These are phyloP conservation scores for Drosophila equinoxialis DNA, from an alignment of 1,140 invertebrate genomes.

Conservation along the genomic window DNA sequence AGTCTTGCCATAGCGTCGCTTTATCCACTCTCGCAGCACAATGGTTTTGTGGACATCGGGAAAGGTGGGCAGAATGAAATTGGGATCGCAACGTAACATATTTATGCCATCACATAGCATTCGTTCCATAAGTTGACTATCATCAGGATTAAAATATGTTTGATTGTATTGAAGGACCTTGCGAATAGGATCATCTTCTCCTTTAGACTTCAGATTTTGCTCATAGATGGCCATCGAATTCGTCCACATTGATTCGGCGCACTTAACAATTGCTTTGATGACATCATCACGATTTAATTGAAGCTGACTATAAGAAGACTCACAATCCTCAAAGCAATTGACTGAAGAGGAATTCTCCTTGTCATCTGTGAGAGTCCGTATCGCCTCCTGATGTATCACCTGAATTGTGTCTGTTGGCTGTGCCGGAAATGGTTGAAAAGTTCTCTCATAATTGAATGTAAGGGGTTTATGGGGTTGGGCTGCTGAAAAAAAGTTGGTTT, in stretches of 20 bases:
- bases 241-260: not conserved
- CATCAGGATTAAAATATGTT: not conserved
- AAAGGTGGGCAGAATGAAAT: not conserved
- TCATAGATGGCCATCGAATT: not conserved
- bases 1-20: not conserved
- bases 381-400: not conserved
- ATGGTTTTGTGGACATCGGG: not conserved
- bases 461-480: not conserved
- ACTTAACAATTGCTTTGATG: not conserved
- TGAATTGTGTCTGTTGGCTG: not conserved
- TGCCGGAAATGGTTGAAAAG: not conserved
- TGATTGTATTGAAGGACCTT: not conserved
- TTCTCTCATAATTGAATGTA: not conserved
- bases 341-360: not conserved
- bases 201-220: not conserved
- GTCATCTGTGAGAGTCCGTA: not conserved
- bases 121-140: not conserved
- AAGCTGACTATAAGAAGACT: not conserved
- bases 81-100: not conserved
- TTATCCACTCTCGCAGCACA: slow-evolving; percentile 1
- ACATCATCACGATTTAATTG: not conserved
- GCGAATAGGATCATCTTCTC: no score
- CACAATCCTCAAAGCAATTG: not conserved
- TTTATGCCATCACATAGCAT: not conserved
- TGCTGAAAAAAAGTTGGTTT: not conserved